Evolutionary conservation across 2,888 invertebrate genomes (phyloP).

Genomic region (Andrena fulva): DNA sequence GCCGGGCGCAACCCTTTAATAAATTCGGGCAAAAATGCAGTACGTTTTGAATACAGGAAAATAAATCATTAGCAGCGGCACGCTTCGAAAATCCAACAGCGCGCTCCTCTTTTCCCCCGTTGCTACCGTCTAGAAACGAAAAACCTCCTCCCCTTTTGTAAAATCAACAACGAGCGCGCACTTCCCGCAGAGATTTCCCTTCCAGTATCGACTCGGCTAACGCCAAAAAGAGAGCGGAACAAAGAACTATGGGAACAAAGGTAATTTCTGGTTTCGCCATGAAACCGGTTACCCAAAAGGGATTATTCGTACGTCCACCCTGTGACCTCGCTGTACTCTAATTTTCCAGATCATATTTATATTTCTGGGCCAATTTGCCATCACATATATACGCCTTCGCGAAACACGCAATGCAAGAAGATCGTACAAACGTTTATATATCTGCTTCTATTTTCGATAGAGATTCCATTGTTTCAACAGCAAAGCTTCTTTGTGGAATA

Average conservation of each 20-base stretch:
- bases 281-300: conserved; percentile 49
- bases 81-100: conserved; percentile 30
- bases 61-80: conserved; percentile 50
- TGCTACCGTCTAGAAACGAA: background rate
- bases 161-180: conserved; percentile 31
- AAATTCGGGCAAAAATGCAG: conserved; percentile 53
- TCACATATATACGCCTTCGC: too few relatives aligned
- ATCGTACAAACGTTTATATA: too few relatives aligned
- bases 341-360: background rate
- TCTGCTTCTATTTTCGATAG: too few relatives aligned
- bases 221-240: conserved; percentile 9
- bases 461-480: too few relatives aligned
- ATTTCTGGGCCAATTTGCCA: too few relatives aligned
- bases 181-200: conserved; percentile 31
- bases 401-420: too few relatives aligned
- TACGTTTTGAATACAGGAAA: conserved; percentile 38
- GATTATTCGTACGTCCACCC: conserved; percentile 50
- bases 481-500: too few relatives aligned
- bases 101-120: background rate
- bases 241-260: conserved; percentile 22
- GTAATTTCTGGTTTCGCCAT: conserved; percentile 42
- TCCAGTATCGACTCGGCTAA: conserved; percentile 36
- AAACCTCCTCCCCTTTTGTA: conserved; percentile 32
- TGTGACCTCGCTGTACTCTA: conserved; percentile 20
- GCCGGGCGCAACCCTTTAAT: conserved; percentile 38